phyloP scores from a whole-genome alignment of 2,797 vertebrate species.

The Hyperoplus lanceolatus region DNA sequence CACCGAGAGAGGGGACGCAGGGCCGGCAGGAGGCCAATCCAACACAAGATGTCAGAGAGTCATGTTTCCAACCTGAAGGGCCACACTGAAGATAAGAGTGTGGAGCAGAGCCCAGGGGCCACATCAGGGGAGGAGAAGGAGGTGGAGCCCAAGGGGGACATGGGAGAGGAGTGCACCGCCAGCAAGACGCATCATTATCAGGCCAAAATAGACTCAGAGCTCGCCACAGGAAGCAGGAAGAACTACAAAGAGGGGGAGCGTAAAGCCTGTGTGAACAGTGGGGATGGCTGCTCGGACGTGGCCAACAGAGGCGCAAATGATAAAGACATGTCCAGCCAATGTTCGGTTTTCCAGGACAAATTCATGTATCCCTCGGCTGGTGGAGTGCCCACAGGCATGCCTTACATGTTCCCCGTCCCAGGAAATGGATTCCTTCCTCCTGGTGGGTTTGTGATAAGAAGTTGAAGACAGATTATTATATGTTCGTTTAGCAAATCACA shows the following conservation, averaged over 20 bases:
- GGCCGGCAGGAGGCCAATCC: constrained; percentile 85
- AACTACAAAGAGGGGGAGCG: constrained; percentile 85
- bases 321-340: constrained; percentile 86
- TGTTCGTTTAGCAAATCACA: neutral
- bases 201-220: constrained; percentile 84
- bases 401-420: constrained; percentile 88
- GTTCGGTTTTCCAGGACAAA: constrained; percentile 88
- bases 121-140: constrained; percentile 89
- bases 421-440: constrained; percentile 84
- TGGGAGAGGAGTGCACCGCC: constrained; percentile 79
- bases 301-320: constrained; percentile 78
- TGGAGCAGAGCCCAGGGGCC: constrained; percentile 80
- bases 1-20: constrained; percentile 91
- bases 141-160: constrained; percentile 85
- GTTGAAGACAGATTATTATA: neutral
- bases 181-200: constrained; percentile 85
- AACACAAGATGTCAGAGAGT: constrained; percentile 86
- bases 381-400: constrained; percentile 81
- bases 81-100: constrained; percentile 86
- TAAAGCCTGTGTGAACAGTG: constrained; percentile 82
- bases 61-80: constrained; percentile 80
- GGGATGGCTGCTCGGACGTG: constrained; percentile 80
- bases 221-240: constrained; percentile 76
- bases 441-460: constrained; percentile 70
- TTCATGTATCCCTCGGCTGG: constrained; percentile 85